A percentile compares a stretch with the other conserved stretches of the same genome.
Evolutionary conservation across 2,113 vertebrate genomes (phyloP).

Genomic region (Equus przewalskii): DNA sequence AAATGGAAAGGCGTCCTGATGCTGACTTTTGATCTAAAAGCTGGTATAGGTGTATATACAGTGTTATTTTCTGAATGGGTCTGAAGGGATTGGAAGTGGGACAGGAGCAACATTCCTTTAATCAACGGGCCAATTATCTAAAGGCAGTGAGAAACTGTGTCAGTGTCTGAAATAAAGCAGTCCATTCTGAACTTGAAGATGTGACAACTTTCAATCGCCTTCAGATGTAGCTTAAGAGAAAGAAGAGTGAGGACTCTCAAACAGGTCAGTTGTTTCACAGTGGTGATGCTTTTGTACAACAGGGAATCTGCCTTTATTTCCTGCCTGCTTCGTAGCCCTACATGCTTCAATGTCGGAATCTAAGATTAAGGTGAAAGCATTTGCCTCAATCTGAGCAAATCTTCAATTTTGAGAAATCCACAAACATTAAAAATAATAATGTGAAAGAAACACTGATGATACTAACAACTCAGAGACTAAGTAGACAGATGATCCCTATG

Average conservation of each 20-base stretch:
- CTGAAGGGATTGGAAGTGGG: neutral
- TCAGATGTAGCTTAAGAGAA: neutral
- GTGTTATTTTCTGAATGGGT: neutral
- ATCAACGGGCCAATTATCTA: neutral
- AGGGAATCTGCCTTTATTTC: neutral
- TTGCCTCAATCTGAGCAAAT: neutral
- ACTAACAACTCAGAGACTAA: neutral
- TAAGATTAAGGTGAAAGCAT: neutral
- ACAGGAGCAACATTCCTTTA: neutral
- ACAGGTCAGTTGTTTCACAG: neutral
- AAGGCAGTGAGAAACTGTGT: neutral
- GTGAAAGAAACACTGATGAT: neutral
- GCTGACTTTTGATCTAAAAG: neutral
- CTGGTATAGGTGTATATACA: neutral
- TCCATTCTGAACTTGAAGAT: neutral
- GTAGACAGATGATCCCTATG: neutral
- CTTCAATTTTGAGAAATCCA: neutral
- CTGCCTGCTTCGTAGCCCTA: neutral
- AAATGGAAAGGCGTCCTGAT: neutral
- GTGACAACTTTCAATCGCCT: neutral
- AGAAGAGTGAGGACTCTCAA: neutral
- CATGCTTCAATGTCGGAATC: neutral
- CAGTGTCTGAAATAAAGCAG: slow-evolving; percentile 3
- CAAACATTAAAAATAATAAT: neutral
- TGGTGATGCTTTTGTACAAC: neutral